Base-by-base conservation (phyloP, 2,888 invertebrate species). In the Drosophila niveifrons region DNA sequence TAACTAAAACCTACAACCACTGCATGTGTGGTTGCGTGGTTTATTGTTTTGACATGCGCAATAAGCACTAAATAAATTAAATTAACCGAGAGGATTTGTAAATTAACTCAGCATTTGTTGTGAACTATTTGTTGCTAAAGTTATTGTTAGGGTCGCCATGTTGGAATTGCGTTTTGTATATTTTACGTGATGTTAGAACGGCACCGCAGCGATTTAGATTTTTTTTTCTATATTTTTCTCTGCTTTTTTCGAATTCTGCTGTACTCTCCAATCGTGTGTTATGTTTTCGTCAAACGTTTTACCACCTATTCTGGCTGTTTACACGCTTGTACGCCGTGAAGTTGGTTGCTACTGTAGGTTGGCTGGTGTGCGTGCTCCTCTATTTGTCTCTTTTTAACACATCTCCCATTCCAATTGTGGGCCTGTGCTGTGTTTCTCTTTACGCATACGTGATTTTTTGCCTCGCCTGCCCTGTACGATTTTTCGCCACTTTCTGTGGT, bases 211-310 rank as follows among this genome's bases (percentile, higher is more conserved):
- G 36, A 36, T 41, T 50, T 69, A 51, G 39, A 62, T 66, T 55
- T 66, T 56, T n/a, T 52, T 52, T 56, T 31, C 39, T 23, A 58
- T 68, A 71, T 48, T 57, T 64, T 66, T 44, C 53, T 51, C 57
- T 57, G 10, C 3, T 48, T 55, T 71, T 72, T 61, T 43, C 47
- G 43, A 61, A 57, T 66, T 74, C 62, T 72, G 53, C 74, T 67
- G 70, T 75, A 77, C 75, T 57, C 62, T 76, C 51, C 66, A 75
- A 74, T 46, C 62, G 57, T 72, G 44, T 76, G 58, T 75, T 80
- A 76, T 85, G 89, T 86, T 86, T 86, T 88, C 84, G 70, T 82
- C 82, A 71, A 83, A 73, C 57, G 59, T 72, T 89, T 88, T 85
- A 87, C 78, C 82, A 48, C 51, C n/a, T 43, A 55, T 74, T 88